Conservation (phyloP, 92 coral and sea anemone genomes). For the Diadumene lineata region DNA sequence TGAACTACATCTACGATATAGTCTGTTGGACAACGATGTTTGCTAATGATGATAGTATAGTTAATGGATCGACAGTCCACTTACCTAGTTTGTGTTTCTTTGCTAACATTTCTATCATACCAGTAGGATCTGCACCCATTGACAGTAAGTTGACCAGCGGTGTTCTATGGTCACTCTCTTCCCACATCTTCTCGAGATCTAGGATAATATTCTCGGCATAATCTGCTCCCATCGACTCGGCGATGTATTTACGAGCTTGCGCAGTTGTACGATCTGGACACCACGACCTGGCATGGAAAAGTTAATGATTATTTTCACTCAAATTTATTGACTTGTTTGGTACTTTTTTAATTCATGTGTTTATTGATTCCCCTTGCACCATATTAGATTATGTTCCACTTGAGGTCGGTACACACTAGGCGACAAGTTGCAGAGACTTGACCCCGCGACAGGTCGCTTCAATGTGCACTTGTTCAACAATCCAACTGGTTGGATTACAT, state of each 20-base stretch:
- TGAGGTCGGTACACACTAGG: too few relatives aligned
- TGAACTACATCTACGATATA: too few relatives aligned
- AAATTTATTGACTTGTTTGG: too few relatives aligned
- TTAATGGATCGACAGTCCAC: slow-evolving; percentile 19
- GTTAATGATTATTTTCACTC: too few relatives aligned
- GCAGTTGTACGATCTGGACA: slow-evolving; percentile 98
- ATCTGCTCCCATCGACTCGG: slow-evolving; percentile 84
- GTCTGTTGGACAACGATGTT: too few relatives aligned
- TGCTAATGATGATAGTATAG: neutral
- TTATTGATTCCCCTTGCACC: too few relatives aligned
- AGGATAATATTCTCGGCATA: slow-evolving; percentile 95
- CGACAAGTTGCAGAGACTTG: too few relatives aligned
- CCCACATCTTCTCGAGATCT: slow-evolving; percentile 96
- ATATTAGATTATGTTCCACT: too few relatives aligned
- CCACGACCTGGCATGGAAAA: slow-evolving; percentile 99
- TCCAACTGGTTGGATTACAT: too few relatives aligned
- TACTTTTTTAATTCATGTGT: too few relatives aligned
- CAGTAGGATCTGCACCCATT: slow-evolving; percentile 99
- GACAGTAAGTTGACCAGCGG: slow-evolving; percentile 95
- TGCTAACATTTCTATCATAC: slow-evolving; percentile 83
- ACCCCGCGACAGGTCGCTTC: too few relatives aligned
- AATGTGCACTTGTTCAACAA: too few relatives aligned
- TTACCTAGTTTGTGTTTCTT: slow-evolving; percentile 91
- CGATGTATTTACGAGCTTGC: slow-evolving; percentile 97
- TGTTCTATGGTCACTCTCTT: slow-evolving; percentile 88